A percentile compares a stretch with the other conserved stretches of the same genome.
Conservation (phyloP, 2,113 vertebrate species). For the Gasterosteus nipponicus region DNA sequence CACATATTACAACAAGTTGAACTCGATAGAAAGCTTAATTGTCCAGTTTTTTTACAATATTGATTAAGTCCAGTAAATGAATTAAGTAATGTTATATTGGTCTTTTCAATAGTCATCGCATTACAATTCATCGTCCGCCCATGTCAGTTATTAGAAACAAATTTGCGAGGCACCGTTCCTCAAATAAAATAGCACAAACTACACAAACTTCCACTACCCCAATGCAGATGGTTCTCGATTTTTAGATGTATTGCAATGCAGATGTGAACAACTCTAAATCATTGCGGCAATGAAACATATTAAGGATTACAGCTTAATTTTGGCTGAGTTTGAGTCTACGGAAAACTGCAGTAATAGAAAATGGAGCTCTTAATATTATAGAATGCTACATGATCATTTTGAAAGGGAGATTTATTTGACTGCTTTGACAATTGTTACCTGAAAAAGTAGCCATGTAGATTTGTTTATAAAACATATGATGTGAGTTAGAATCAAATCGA, state of each 20-base stretch:
- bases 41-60: neutral
- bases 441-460: no score
- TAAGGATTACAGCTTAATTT: neutral
- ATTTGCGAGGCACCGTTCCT: neutral
- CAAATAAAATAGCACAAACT: neutral
- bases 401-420: no score
- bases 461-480: no score
- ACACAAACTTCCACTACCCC: neutral
- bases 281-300: no score
- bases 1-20: neutral
- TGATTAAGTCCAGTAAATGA: neutral
- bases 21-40: neutral
- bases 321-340: neutral
- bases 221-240: neutral
- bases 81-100: neutral
- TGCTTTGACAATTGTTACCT: no score
- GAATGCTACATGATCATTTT: no score
- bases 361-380: no score
- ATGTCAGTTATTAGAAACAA: neutral
- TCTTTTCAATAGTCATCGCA: neutral
- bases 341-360: no score
- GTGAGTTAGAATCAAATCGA: no score
- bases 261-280: neutral
- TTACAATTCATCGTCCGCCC: neutral
- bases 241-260: neutral